Evolutionary conservation across 2,888 invertebrate species (phyloP).

Genomic region (Sarcophaga caerulescens): DNA sequence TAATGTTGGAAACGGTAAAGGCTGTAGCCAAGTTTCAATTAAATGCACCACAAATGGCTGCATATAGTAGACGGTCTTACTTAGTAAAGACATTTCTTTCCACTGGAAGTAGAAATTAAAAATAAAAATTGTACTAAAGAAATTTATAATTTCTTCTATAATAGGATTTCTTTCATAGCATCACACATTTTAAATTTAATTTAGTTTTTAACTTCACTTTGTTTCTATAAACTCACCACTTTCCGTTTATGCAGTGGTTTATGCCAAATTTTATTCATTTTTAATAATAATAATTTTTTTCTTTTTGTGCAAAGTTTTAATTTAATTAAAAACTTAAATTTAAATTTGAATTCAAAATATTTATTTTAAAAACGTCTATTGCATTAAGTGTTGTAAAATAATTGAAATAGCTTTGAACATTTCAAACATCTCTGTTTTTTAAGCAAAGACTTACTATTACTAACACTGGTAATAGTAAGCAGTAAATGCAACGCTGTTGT

Average conservation of each 20-base stretch:
- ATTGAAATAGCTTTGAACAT: not conserved
- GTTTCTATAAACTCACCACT: slow-evolving; percentile 70
- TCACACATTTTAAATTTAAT: too few species aligned
- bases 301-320: not conserved
- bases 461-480: slow-evolving; percentile 2
- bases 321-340: slow-evolving; percentile 27
- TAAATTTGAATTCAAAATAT: not conserved
- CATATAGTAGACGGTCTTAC: slow-evolving; percentile 74
- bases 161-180: not conserved
- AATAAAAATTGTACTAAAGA: not conserved
- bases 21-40: slow-evolving; percentile 74
- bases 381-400: slow-evolving; percentile 24
- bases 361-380: not conserved
- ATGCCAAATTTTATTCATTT: slow-evolving; percentile 73
- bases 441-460: not conserved
- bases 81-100: slow-evolving; percentile 70
- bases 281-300: not conserved
- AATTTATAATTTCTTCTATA: not conserved
- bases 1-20: slow-evolving; percentile 77
- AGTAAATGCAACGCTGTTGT: slow-evolving; percentile 9
- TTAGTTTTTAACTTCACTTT: too few species aligned
- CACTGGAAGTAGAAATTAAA: slow-evolving; percentile 69
- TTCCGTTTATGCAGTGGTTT: slow-evolving; percentile 77
- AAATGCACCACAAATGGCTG: slow-evolving; percentile 73
- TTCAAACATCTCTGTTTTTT: slow-evolving; percentile 2